Conservation (phyloP, 2,888 invertebrate species). For the Dascillus cervinus region DNA sequence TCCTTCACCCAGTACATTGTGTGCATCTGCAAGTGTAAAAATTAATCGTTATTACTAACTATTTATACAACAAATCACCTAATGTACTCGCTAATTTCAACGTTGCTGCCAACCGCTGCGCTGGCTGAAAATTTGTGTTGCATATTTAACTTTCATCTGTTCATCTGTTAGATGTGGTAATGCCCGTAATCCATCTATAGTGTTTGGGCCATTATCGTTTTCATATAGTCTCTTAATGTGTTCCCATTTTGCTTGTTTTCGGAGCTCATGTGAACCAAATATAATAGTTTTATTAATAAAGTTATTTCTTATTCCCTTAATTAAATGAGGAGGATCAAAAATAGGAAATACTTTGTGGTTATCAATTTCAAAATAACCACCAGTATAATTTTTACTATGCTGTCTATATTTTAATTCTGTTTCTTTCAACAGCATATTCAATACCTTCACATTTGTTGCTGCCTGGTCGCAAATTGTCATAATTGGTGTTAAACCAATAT, state of each 20-base stretch:
- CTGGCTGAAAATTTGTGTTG: constrained; percentile 11
- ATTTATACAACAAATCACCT: constrained; percentile 6
- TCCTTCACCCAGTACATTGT: neutral
- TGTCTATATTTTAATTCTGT: no score
- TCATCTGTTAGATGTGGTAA: constrained; percentile 8
- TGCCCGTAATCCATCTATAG: constrained; percentile 4
- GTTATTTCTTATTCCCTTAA: constrained; percentile 14
- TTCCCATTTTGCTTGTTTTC: constrained; percentile 13
- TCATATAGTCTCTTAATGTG: constrained; percentile 10
- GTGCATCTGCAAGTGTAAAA: constrained; percentile 2
- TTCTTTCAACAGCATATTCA: constrained; percentile 8
- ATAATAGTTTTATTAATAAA: no score
- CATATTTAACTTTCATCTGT: constrained; percentile 9
- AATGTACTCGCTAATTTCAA: constrained; percentile 6
- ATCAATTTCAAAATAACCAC: constrained; percentile 7
- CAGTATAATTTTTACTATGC: constrained; percentile 5
- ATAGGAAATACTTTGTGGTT: constrained; percentile 12
- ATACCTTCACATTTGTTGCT: constrained; percentile 4
- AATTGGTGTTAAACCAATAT: constrained; percentile 12
- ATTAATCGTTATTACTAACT: neutral
- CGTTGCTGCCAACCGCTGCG: constrained; percentile 10
- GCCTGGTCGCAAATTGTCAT: constrained; percentile 13
- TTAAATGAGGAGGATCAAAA: constrained; percentile 11
- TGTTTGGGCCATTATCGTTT: constrained; percentile 5
- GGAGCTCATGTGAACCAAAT: constrained; percentile 6